These are phyloP conservation scores for Lepidochrysops patricia DNA, from an alignment of 2,888 invertebrate genomes.

Conservation along the genomic window DNA sequence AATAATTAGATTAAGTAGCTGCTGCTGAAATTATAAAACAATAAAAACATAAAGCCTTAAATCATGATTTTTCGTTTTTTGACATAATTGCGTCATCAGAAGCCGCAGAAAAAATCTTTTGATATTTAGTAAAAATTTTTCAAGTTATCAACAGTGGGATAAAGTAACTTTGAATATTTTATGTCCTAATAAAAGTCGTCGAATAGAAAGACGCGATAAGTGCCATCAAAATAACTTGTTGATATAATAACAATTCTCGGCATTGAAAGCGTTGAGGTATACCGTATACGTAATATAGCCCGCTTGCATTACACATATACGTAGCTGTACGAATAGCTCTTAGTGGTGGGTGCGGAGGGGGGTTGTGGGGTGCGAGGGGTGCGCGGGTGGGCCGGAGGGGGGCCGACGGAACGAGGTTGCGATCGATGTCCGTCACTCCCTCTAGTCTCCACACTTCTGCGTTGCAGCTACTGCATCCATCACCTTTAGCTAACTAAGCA, in stretches of 20 bases:
- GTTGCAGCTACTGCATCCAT: conserved; percentile 51
- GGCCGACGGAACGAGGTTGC: conserved; percentile 21
- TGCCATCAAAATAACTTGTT: conserved; percentile 9
- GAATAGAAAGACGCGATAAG: not conserved
- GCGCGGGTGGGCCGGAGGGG: conserved; percentile 27
- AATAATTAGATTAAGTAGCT: too few relatives aligned
- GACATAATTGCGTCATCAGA: too few relatives aligned
- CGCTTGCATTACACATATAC: conserved; percentile 15
- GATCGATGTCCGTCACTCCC: conserved; percentile 61
- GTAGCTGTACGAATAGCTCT: conserved; percentile 43
- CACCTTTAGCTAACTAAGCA: conserved; percentile 24
- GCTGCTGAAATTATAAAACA: too few relatives aligned
- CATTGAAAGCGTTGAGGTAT: not conserved
- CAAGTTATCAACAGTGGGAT: not conserved
- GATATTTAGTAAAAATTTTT: too few relatives aligned
- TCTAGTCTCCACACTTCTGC: conserved; percentile 37
- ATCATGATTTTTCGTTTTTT: too few relatives aligned
- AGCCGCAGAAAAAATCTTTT: conserved; percentile 17
- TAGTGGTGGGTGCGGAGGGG: conserved; percentile 30
- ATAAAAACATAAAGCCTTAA: too few relatives aligned
- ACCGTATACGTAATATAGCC: conserved; percentile 10
- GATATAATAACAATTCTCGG: conserved; percentile 11
- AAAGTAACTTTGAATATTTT: too few relatives aligned
- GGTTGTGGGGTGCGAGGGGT: conserved; percentile 24
- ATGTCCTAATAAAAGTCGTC: not conserved